A percentile compares a stretch with the other conserved stretches of the same genome.
Conservation (phyloP, 1,140 invertebrate genomes). For the Cecropterus lyciades region DNA sequence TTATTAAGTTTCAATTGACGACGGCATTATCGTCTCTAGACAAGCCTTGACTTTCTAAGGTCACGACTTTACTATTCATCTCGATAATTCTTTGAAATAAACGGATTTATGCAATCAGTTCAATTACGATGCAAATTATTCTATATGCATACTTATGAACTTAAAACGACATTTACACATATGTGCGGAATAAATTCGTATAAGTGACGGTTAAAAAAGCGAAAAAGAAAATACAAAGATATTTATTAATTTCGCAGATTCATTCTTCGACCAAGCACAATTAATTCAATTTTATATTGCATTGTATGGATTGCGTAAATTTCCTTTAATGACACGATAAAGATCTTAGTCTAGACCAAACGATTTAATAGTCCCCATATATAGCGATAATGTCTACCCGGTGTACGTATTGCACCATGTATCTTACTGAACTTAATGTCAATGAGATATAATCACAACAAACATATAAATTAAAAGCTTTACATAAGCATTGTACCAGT, state of each 20-base stretch:
- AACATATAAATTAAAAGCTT: neutral
- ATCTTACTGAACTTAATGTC: constrained; percentile 8
- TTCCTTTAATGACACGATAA: constrained; percentile 7
- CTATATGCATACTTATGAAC: too few relatives aligned
- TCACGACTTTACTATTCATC: too few relatives aligned
- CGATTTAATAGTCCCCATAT: constrained; percentile 19
- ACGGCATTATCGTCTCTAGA: too few relatives aligned
- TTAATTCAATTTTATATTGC: neutral
- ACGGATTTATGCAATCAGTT: too few relatives aligned
- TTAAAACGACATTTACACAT: too few relatives aligned
- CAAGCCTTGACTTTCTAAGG: too few relatives aligned
- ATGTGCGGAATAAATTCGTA: too few relatives aligned
- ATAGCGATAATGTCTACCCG: constrained; percentile 19
- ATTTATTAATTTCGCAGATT: neutral
- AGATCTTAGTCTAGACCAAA: constrained; percentile 9
- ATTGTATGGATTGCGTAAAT: constrained; percentile 12
- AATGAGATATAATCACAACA: constrained; percentile 17
- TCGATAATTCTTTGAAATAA: too few relatives aligned
- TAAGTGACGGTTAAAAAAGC: too few relatives aligned
- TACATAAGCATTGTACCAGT: neutral
- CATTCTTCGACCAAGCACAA: neutral
- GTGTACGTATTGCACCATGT: constrained; percentile 6
- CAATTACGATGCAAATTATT: too few relatives aligned
- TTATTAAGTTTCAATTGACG: too few relatives aligned
- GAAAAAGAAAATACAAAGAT: too few relatives aligned